Percentiles rank a stretch among this genome's conserved stretches.
Conservation (phyloP, 2,888 invertebrate genomes). For the Latheticus oryzae region DNA sequence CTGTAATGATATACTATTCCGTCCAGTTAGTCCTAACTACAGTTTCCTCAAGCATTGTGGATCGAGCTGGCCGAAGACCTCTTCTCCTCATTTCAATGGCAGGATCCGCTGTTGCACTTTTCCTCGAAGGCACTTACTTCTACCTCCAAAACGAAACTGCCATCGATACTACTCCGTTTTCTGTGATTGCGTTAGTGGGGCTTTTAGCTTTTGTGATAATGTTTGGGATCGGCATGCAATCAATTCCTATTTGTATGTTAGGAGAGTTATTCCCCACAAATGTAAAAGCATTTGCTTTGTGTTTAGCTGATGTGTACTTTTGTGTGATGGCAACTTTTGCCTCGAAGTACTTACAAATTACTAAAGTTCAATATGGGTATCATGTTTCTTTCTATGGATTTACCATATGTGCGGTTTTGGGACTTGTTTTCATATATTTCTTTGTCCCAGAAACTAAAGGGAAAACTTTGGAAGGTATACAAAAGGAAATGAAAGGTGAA, state of each 20-base stretch:
- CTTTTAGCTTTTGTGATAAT: conserved; percentile 66
- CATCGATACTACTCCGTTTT: conserved; percentile 59
- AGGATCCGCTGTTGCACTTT: conserved; percentile 63
- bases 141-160: conserved; percentile 61
- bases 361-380: conserved; percentile 57
- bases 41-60: conserved; percentile 71
- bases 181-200: conserved; percentile 65
- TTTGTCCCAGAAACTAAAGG: conserved; percentile 65
- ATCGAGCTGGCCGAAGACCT: conserved; percentile 68
- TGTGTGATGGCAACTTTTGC: conserved; percentile 65
- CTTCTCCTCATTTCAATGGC: conserved; percentile 68
- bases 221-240: conserved; percentile 67
- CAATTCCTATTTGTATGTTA: conserved; percentile 66
- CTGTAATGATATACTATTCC: conserved; percentile 61
- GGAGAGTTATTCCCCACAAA: conserved; percentile 69
- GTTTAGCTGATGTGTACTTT: conserved; percentile 68
- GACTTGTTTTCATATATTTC: conserved; percentile 58
- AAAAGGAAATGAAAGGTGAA: conserved; percentile 37
- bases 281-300: conserved; percentile 69
- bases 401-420: conserved; percentile 55
- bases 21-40: conserved; percentile 70
- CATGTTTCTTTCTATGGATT: conserved; percentile 63
- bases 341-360: conserved; percentile 62
- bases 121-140: conserved; percentile 66
- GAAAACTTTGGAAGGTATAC: conserved; percentile 64